These are phyloP conservation scores for Rambutsinella grinnellia DNA, from an alignment of 2,888 invertebrate genomes.

Conservation along the genomic window DNA sequence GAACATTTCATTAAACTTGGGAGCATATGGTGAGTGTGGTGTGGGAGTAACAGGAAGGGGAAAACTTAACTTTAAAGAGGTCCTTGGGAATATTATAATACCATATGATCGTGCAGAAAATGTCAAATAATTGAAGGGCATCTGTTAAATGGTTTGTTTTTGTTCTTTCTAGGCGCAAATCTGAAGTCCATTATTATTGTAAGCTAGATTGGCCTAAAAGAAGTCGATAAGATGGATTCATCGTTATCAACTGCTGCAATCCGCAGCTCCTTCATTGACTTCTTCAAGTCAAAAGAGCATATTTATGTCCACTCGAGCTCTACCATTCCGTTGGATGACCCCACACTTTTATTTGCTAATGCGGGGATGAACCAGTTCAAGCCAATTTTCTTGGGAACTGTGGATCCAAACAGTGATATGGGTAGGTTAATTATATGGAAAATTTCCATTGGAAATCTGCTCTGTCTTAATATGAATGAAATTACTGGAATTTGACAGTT, in stretches of 20 bases:
- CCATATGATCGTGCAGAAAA: no score
- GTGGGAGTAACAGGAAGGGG: no score
- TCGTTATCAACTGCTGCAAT: conserved; percentile 79
- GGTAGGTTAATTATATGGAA: conserved; percentile 71
- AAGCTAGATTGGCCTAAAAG: neutral
- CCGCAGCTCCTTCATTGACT: conserved; percentile 87
- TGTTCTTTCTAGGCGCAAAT: neutral
- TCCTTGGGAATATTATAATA: no score
- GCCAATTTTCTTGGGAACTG: conserved; percentile 96
- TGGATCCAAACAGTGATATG: conserved; percentile 97
- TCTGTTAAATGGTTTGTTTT: no score
- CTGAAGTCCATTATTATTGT: neutral
- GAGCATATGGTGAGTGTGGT: no score
- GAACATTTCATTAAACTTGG: no score
- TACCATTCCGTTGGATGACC: conserved; percentile 97
- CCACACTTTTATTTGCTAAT: conserved; percentile 96
- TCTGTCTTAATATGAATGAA: no score
- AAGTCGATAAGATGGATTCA: conserved; percentile 57
- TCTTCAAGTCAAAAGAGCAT: conserved; percentile 88
- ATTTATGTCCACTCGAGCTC: conserved; percentile 97
- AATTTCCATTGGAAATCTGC: no score
- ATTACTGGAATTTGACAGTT: neutral
- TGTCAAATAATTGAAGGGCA: no score
- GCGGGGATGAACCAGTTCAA: conserved; percentile 99
- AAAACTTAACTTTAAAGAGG: no score